A percentile compares a stretch with the other conserved stretches of the same genome.
Evolutionary conservation across 1,140 invertebrate genomes (phyloP).

Genomic region (Saccostrea echinata): DNA sequence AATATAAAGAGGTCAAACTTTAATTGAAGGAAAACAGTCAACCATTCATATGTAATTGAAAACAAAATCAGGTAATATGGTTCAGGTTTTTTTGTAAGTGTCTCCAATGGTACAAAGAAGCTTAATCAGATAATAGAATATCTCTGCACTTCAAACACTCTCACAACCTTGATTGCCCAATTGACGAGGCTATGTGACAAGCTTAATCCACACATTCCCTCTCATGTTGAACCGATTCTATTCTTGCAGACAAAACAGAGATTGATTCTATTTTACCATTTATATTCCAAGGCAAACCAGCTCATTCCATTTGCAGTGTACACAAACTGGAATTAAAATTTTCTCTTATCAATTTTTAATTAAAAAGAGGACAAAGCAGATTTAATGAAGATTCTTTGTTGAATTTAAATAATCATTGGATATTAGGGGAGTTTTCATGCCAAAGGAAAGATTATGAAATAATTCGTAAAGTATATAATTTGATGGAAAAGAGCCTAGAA

Average conservation of each 20-base stretch:
- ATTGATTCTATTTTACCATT: background rate
- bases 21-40: constrained; percentile 28
- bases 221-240: background rate
- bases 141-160: constrained; percentile 30
- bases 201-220: background rate
- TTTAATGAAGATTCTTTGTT: background rate
- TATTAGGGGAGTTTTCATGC: background rate
- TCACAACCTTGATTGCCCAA: constrained; percentile 26
- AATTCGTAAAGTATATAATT: background rate
- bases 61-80: constrained; percentile 12
- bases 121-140: constrained; percentile 23
- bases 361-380: background rate
- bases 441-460: constrained; percentile 12
- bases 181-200: background rate
- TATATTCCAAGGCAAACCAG: background rate
- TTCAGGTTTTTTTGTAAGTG: constrained; percentile 6
- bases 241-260: background rate
- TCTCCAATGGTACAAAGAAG: constrained; percentile 36
- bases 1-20: constrained; percentile 29
- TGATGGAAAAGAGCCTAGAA: background rate
- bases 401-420: background rate
- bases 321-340: background rate
- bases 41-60: constrained; percentile 22
- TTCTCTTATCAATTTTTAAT: background rate
- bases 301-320: background rate